These are phyloP conservation scores for Piliocolobus tephrosceles DNA, from an alignment of 2,113 vertebrate species.

Conservation along the genomic window DNA sequence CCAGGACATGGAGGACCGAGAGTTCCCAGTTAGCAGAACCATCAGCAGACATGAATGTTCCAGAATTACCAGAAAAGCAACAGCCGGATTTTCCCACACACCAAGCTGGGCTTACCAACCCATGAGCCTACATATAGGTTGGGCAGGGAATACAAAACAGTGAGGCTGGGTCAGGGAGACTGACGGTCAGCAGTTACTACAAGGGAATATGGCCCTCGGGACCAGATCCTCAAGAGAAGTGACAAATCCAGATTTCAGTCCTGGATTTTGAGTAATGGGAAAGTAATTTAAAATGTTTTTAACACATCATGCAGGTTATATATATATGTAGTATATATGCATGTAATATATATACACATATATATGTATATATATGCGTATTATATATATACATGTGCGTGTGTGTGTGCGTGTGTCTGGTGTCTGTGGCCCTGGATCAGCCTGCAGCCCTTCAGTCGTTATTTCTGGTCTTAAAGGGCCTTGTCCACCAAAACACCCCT, in stretches of 20 bases:
- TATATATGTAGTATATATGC: background rate
- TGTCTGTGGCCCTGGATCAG: background rate
- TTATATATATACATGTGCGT: too few relatives aligned
- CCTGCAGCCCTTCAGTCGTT: background rate
- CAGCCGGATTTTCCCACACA: background rate
- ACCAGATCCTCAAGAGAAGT: background rate
- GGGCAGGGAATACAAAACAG: background rate
- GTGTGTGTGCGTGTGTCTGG: too few relatives aligned
- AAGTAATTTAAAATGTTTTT: constrained; percentile 21
- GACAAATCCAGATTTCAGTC: background rate
- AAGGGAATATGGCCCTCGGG: background rate
- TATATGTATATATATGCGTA: too few relatives aligned
- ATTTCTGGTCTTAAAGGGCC: constrained; percentile 26
- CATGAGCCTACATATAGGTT: background rate
- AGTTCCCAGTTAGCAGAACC: background rate
- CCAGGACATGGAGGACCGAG: background rate
- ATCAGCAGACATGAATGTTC: background rate
- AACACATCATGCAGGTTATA: background rate
- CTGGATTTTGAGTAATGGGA: constrained; percentile 6
- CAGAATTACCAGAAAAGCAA: background rate
- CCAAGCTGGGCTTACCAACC: background rate
- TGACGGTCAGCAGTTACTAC: background rate
- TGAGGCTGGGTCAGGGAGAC: background rate
- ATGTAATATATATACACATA: too few relatives aligned
- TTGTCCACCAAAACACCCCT: background rate